A percentile compares a stretch with the other conserved stretches of the same genome.
These are phyloP conservation scores for Phylloscopus collybita DNA, from an alignment of 2,797 vertebrate species.

Conservation along the genomic window DNA sequence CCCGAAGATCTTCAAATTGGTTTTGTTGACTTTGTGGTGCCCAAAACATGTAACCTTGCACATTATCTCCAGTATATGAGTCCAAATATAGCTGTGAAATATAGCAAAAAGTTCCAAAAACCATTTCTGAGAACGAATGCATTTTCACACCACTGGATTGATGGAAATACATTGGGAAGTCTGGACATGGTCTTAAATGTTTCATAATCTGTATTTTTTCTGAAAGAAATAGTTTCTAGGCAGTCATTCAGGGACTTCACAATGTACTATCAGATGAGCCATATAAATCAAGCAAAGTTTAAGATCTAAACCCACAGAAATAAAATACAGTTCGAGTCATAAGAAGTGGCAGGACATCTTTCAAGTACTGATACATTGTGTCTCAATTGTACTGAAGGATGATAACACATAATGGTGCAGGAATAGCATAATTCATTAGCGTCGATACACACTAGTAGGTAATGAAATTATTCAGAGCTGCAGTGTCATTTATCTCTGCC, in stretches of 20 bases:
- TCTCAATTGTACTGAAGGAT: not conserved
- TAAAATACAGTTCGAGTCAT: not conserved
- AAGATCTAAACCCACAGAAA: not conserved
- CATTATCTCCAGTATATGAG: not conserved
- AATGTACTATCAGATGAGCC: not conserved
- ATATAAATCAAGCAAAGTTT: conserved; percentile 26
- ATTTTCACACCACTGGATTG: not conserved
- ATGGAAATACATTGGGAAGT: not conserved
- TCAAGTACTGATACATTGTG: not conserved
- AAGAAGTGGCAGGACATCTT: not conserved
- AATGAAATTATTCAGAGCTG: not conserved
- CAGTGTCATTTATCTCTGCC: not conserved
- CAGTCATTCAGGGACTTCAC: not conserved
- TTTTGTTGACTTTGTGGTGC: not conserved
- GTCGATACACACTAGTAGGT: not conserved
- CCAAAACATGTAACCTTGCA: not conserved
- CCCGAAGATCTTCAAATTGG: not conserved
- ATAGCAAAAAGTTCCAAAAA: not conserved
- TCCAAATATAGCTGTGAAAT: not conserved
- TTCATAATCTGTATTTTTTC: conserved; percentile 20
- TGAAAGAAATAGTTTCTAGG: not conserved
- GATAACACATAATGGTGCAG: conserved; percentile 1
- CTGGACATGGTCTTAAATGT: not conserved
- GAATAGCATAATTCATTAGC: conserved; percentile 36
- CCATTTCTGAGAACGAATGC: not conserved